These are phyloP conservation scores for Gasterosteus aculeatus DNA, from an alignment of 2,113 vertebrate species.

Conservation along the genomic window DNA sequence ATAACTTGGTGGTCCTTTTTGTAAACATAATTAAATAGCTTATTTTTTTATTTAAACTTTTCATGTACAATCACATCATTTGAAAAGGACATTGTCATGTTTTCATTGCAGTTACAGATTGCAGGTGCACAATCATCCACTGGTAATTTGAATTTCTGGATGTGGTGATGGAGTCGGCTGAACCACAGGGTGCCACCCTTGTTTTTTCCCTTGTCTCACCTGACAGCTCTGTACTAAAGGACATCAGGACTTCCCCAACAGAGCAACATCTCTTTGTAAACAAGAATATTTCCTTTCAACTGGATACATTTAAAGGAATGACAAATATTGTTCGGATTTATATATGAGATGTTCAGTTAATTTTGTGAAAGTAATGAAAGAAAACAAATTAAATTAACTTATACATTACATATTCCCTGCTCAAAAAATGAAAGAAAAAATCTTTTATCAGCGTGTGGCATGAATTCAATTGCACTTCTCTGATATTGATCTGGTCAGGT, in stretches of 20 bases:
- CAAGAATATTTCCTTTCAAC: neutral
- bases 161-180: conserved; percentile 62
- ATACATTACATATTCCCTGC: neutral
- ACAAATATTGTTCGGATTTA: neutral
- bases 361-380: neutral
- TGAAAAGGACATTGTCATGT: neutral
- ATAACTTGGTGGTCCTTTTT: neutral
- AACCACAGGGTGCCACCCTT: conserved; percentile 59
- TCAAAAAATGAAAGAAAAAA: too few relatives aligned
- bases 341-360: neutral
- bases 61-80: neutral
- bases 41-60: neutral
- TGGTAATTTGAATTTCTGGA: conserved; percentile 76
- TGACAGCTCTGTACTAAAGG: conserved; percentile 5
- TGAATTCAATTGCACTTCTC: too few relatives aligned
- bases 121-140: conserved; percentile 35
- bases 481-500: too few relatives aligned
- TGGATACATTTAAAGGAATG: neutral
- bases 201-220: conserved; percentile 35
- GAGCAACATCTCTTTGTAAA: neutral
- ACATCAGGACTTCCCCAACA: neutral
- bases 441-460: too few relatives aligned
- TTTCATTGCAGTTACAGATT: conserved; percentile 14
- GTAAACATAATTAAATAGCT: neutral
- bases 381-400: neutral